These are phyloP conservation scores for Xenopus borealis DNA, from an alignment of 2,113 vertebrate genomes.

Conservation along the genomic window DNA sequence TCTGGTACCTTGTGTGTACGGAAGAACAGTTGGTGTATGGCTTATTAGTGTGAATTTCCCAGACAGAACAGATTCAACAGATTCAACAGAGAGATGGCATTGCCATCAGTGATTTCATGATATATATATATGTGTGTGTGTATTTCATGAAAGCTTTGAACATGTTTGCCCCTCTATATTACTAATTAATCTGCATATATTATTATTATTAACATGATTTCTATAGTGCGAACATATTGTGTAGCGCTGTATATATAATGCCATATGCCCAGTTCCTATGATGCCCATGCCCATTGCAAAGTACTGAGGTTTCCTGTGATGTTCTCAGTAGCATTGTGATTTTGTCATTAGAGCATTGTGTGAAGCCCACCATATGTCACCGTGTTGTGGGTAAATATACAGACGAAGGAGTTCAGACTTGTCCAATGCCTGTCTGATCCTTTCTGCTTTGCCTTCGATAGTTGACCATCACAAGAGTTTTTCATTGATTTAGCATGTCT, in stretches of 20 bases:
- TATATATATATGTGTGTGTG: no score
- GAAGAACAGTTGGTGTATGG: background rate
- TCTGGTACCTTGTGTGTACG: background rate
- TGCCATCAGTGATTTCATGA: no score
- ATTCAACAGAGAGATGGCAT: background rate
- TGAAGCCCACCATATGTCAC: background rate
- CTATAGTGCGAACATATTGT: no score
- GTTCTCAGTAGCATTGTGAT: background rate
- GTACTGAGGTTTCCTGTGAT: background rate
- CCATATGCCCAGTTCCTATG: background rate
- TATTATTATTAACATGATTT: no score
- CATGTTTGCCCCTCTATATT: no score
- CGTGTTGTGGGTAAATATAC: background rate
- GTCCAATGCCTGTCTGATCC: background rate
- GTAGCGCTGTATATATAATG: no score
- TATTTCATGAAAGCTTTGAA: no score
- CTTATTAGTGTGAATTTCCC: background rate
- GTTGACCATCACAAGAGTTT: no score
- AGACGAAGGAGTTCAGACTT: slow-evolving; percentile 9
- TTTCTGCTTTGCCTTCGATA: background rate
- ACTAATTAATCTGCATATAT: no score
- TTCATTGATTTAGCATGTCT: no score
- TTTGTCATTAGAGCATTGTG: background rate
- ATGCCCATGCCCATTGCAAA: background rate
- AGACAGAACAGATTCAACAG: background rate